Evolutionary conservation across 64 coral and sea anemone genomes (phyloP), one percentile per base, ranked within the genome.

Genomic region (Montipora foliosa): DNA sequence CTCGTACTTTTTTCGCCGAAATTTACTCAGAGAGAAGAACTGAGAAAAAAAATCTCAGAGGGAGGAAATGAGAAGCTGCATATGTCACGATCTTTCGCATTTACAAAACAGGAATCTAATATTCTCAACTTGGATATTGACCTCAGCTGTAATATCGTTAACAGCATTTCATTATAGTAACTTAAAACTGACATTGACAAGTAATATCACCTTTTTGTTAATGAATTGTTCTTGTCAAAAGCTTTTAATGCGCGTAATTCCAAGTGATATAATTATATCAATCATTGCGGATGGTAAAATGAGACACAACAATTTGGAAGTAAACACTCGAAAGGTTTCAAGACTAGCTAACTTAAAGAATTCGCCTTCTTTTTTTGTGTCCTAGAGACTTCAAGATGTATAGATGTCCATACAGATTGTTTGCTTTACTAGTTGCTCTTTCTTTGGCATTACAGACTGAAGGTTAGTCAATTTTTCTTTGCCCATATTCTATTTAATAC

Each of bases 181-280:
- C 47, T 86, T 72, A 72, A 86, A 66, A 86, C 82, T n/a, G 66
- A 22, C 9, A 2, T n/a, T 50, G 82, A 71, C 70, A 86, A 66
- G 64, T 64, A 86, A 86, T 86, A 86, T 86, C 67, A 14, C 14
- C 13, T 6, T 12, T 57, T 57, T 57, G 11, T 57, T 57, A 11
- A 8, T 57, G 53, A 57, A 57, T 57, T 19, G 76, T 86, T n/a
- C 13, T 22, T 11, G 19, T 44, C 67, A 50, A 70, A 22, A 4
- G 82, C 46, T 86, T 19, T 48, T 72, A 86, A 71, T 45, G 82
- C 82, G 64, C 17, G 4, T 29, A 20, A 8, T 50, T 22, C 14
- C 61, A 14, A 14, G 14, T 16, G 47, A 15, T 71, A 47, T 21
- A 86, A 86, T 71, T 49, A 86, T 49, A 86, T 49, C 44, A 72